A percentile compares a stretch with the other conserved stretches of the same genome.
These are phyloP conservation scores for Dryomyza anilis DNA, from an alignment of 2,888 invertebrate species.

Conservation along the genomic window DNA sequence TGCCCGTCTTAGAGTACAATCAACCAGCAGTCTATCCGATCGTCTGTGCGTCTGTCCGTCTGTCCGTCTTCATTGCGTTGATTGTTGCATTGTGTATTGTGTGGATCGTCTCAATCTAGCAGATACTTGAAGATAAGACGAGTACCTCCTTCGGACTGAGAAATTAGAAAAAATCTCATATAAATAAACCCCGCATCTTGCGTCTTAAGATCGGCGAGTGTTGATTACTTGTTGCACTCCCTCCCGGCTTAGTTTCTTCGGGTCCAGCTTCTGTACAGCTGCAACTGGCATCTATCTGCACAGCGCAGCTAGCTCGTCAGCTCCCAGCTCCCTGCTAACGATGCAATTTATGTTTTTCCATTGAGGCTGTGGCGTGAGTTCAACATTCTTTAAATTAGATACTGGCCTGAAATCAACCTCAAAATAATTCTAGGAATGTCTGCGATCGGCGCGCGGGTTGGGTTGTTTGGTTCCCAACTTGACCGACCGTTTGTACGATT, in stretches of 20 bases:
- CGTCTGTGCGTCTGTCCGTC: conserved; percentile 1
- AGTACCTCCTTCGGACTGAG: too few relatives aligned
- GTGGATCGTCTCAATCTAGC: neutral
- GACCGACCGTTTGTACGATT: neutral
- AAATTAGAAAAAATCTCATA: too few relatives aligned
- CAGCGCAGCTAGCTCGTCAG: neutral
- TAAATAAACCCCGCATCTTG: too few relatives aligned
- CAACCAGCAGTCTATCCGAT: too few relatives aligned
- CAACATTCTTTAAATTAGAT: conserved; percentile 29
- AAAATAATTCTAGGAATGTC: neutral
- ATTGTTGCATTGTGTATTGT: neutral
- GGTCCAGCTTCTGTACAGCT: too few relatives aligned
- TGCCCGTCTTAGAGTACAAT: too few relatives aligned
- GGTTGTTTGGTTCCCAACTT: neutral
- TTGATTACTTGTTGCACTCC: too few relatives aligned
- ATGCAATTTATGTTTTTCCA: conserved; percentile 17
- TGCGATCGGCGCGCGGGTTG: neutral
- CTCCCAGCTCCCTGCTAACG: neutral
- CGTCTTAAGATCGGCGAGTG: too few relatives aligned
- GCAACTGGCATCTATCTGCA: neutral
- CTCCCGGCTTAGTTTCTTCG: too few relatives aligned
- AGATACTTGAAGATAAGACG: too few relatives aligned
- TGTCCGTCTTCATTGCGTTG: neutral
- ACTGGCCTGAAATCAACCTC: neutral
- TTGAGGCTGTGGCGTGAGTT: conserved; percentile 20